A percentile compares a stretch with the other conserved stretches of the same genome.
Evolutionary conservation across 2,113 vertebrate genomes (phyloP).

Genomic region (Passer montanus): DNA sequence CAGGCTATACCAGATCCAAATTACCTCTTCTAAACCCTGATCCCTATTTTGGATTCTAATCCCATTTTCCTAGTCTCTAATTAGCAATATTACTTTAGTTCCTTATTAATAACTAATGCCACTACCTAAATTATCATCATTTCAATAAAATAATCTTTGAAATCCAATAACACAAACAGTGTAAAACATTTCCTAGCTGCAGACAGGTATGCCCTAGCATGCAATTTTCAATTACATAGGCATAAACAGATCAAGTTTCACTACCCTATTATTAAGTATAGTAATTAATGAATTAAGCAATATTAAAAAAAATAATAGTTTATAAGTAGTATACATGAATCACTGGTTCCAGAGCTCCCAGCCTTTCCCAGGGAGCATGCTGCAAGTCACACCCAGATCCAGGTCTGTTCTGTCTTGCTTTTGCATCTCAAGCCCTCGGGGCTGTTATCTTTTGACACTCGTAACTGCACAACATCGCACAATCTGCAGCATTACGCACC

Average conservation of each 20-base stretch:
- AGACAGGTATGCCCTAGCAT: not conserved
- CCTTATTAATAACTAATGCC: not conserved
- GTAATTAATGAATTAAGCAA: slow-evolving; percentile 33
- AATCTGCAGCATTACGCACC: not conserved
- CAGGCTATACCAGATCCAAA: not conserved
- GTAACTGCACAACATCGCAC: not conserved
- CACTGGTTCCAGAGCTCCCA: not conserved
- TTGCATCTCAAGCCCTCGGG: not conserved
- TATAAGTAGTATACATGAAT: not conserved
- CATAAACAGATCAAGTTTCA: slow-evolving; percentile 17
- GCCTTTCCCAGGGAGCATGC: not conserved
- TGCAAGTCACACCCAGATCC: not conserved
- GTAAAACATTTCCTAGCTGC: not conserved
- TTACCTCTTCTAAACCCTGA: not conserved
- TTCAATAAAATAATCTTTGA: slow-evolving; percentile 4
- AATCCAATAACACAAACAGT: not conserved
- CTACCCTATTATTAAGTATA: not conserved
- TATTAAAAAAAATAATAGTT: not conserved
- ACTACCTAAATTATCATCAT: not conserved
- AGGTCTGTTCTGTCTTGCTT: not conserved
- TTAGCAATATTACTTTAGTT: not conserved
- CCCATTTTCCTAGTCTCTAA: not conserved
- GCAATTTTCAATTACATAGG: not conserved
- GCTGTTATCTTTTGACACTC: not conserved
- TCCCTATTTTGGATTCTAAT: not conserved